Evolutionary conservation across 2,888 invertebrate species (phyloP), one percentile per base, ranked within the genome.

Genomic region (Bimastos eiseni): DNA sequence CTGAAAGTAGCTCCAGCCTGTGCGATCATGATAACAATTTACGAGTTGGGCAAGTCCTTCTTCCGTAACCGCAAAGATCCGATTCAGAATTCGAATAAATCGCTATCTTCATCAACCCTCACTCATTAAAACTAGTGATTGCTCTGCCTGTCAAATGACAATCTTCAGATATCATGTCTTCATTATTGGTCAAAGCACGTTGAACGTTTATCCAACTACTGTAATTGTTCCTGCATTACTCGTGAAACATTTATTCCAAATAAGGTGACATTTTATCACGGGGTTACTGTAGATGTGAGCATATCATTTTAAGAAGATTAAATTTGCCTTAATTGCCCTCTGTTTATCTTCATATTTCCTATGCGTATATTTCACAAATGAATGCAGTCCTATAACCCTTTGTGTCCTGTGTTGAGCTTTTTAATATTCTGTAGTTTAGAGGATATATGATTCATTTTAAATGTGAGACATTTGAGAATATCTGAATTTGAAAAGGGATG

Each of bases 1-100:
- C 97, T 98, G 34, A 99, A 99, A 96, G 98, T 99, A 5, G 98
- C 98, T 24, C 99, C 99, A 3, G 98, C 99, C 0, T 99, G 99
- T 95, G 99, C 99, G 2, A 98, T 99, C 49, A 99, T 99, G 99
- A 99, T 99, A 93, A 97, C 98, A 6, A 97, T 98, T 0, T 99
- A 98, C 94, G 99, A 99, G 96, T 97, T 98, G 94, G 98, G 98
- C 93, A 99, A 99, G 95, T 91, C 93, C 11, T 95, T 94, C 92
- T 96, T 96, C 93, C 83, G 83, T 17, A 44, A 37, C 0, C 33
- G 90, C 38, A 90, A 38, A 34, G 36, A 37, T 36, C 86, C 21
- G 36, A 86, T 86, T 36, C 86, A 37, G 6, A 13, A 86, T 86
- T 36, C 86, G 24, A 86, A 15, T 86, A 49, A 49, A 49, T 13